phyloP scores from a whole-genome alignment of 2,113 vertebrate species.

The Trachemys scripta region DNA sequence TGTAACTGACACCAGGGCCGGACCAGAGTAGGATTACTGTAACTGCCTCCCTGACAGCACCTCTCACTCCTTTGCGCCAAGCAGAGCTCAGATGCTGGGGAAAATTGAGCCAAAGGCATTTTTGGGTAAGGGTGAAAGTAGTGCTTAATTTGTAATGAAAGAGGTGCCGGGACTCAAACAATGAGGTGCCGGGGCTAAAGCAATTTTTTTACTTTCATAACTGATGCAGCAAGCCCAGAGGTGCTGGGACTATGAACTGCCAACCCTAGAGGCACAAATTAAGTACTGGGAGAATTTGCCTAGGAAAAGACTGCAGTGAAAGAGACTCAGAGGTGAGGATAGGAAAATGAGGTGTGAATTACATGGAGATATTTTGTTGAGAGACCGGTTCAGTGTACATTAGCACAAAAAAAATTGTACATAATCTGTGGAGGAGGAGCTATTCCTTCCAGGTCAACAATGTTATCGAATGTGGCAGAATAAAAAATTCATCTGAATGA shows the following conservation, averaged over 20 bases:
- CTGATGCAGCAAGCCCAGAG: no score
- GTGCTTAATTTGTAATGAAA: no score
- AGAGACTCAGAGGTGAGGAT: background rate
- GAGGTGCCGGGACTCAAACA: no score
- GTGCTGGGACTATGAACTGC: no score
- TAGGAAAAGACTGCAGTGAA: background rate
- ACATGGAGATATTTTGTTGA: background rate
- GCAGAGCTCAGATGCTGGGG: background rate
- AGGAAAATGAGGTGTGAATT: background rate
- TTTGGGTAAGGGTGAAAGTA: background rate
- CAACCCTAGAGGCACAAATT: no score
- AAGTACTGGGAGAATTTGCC: background rate
- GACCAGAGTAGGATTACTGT: background rate
- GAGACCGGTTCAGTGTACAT: background rate
- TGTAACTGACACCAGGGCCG: background rate
- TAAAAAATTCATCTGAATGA: background rate
- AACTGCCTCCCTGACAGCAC: background rate
- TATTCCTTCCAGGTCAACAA: background rate
- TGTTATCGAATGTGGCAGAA: background rate
- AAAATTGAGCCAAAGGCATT: background rate
- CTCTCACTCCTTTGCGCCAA: background rate
- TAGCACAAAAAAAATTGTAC: background rate
- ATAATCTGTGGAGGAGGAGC: background rate
- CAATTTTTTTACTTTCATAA: no score
- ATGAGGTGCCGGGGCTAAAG: no score